A percentile compares a stretch with the other conserved stretches of the same genome.
phyloP scores from a whole-genome alignment of 2,113 vertebrate species.

The Takifugu flavidus region DNA sequence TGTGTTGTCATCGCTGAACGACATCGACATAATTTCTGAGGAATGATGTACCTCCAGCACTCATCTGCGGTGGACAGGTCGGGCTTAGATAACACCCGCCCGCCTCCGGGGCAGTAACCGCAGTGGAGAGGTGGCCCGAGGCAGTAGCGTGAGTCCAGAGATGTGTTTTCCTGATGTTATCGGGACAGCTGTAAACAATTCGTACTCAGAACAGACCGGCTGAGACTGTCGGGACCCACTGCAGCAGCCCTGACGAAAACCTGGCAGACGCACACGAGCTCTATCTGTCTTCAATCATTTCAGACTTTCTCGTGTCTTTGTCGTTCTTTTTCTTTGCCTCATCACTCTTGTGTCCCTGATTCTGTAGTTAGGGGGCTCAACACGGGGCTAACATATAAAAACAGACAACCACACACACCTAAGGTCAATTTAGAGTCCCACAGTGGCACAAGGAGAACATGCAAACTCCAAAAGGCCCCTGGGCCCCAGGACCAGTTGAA shows the following conservation, averaged over 20 bases:
- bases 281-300: neutral
- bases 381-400: too few relatives aligned
- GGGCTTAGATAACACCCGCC: conserved; percentile 43
- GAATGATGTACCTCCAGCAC: conserved; percentile 23
- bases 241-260: neutral
- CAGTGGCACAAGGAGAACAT: too few relatives aligned
- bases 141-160: conserved; percentile 63
- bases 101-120: conserved; percentile 8
- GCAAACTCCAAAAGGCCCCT: too few relatives aligned
- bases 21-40: conserved; percentile 22
- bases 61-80: conserved; percentile 4
- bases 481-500: too few relatives aligned
- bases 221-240: conserved; percentile 22
- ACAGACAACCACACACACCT: too few relatives aligned
- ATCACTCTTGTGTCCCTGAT: conserved; percentile 24
- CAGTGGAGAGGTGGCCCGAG: conserved; percentile 34
- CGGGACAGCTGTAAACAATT: conserved; percentile 61
- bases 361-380: conserved; percentile 6
- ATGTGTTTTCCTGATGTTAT: conserved; percentile 72
- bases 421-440: too few relatives aligned
- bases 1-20: conserved; percentile 22
- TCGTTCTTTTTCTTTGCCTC: neutral
- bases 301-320: neutral
- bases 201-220: conserved; percentile 43
- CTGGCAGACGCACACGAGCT: neutral